These are phyloP conservation scores for Callyntrura guangdongensis DNA, from an alignment of 2,888 invertebrate genomes.

Conservation along the genomic window DNA sequence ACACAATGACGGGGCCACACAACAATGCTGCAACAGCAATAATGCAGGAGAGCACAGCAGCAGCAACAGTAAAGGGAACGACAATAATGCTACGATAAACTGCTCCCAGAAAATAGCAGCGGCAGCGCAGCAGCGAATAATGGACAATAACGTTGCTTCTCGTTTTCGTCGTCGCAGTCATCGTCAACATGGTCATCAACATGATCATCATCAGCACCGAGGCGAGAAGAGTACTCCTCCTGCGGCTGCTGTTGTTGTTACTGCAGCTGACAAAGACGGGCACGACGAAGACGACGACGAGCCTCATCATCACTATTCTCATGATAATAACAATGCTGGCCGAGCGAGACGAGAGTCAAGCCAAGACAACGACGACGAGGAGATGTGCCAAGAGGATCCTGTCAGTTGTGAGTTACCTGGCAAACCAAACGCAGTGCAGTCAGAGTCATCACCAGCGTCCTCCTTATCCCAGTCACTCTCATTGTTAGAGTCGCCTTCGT, in stretches of 20 bases:
- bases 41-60: constrained; percentile 57
- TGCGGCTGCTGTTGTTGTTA: constrained; percentile 26
- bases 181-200: constrained; percentile 43
- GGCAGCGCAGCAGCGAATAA: background rate
- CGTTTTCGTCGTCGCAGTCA: constrained; percentile 11
- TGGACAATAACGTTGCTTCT: background rate
- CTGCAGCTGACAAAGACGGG: constrained; percentile 15
- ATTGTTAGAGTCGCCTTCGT: background rate
- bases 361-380: constrained; percentile 45
- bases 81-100: constrained; percentile 7
- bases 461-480: background rate
- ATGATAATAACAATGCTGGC: background rate
- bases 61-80: constrained; percentile 31
- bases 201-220: background rate
- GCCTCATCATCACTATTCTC: background rate
- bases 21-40: constrained; percentile 39
- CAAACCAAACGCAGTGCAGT: constrained; percentile 40
- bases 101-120: constrained; percentile 12
- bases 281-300: constrained; percentile 24
- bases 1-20: constrained; percentile 44
- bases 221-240: constrained; percentile 41
- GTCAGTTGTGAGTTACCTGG: constrained; percentile 68
- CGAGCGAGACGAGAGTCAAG: constrained; percentile 18
- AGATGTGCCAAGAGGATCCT: constrained; percentile 61
- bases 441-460: background rate